Evolutionary conservation across 2,888 invertebrate species (phyloP), one percentile per base, ranked within the genome.

Genomic region (Acanthosepion pharaonis): DNA sequence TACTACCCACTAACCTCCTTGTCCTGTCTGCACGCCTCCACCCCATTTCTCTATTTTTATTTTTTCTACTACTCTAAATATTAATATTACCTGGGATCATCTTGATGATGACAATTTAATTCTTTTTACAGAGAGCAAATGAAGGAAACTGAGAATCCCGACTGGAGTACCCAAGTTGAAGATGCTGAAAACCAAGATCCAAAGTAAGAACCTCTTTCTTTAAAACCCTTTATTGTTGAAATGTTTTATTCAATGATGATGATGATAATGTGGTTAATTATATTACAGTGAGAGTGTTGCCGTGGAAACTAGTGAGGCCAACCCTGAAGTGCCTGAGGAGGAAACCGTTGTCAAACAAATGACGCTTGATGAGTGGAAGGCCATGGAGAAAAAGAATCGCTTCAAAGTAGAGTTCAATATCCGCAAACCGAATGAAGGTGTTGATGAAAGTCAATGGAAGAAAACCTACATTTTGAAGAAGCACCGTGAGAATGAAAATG

Each of bases 361-460:
- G 97, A 99, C 99, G 91, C 98, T 99, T 96, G 99, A 99, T 97
- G 99, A 99, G 98, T 99, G 99, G 98, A 99, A 99, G 98, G 99
- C 99, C 95, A 98, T 98, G 96, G 98, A 98, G 97, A 96, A 96
- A n/a, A 97, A 98, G 97, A 98, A 98, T 94, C 98, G 99, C 96
- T 98, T 98, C 95, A 98, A 99, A 97, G 99, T 99, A 94, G 98
- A 98, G 96, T 99, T 98, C 97, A 99, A 99, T 97, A 98, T 99
- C 97, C 98, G 99, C 95, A 99, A 99, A 98, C 98, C 99, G 94
- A 99, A 99, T 55, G 99, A 99, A 98, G 99, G 99, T 92, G 99
- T 99, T 93, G 97, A 97, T 95, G 97, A 95, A 94, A 98, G 98
- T 95, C 99, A 99, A 98, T 99, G 99, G 99, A 97, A 97, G 95